Percentiles rank a stretch among this genome's conserved stretches.
These are phyloP conservation scores for Notolabrus celidotus DNA, from an alignment of 2,797 vertebrate genomes.

Conservation along the genomic window DNA sequence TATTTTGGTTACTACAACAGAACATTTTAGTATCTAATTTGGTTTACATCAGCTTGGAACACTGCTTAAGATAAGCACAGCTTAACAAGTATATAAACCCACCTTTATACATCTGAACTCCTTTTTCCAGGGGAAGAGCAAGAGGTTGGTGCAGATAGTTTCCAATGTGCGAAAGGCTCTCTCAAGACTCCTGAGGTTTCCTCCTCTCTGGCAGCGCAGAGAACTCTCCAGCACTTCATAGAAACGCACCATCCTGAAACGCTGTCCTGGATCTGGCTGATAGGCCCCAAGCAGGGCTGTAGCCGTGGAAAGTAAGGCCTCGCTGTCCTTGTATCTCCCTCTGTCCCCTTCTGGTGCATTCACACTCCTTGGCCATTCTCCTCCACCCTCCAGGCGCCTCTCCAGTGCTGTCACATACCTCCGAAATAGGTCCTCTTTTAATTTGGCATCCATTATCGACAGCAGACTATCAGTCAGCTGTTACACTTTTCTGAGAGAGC, in stretches of 20 bases:
- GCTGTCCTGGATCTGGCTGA: conserved; percentile 92
- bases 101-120: conserved; percentile 98
- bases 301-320: conserved; percentile 92
- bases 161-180: conserved; percentile 92
- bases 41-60: background rate
- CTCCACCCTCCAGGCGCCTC: conserved; percentile 86
- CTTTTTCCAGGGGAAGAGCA: conserved; percentile 99
- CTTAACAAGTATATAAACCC: conserved; percentile 22
- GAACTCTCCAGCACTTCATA: conserved; percentile 95
- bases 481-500: conserved; percentile 69
- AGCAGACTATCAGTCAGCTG: conserved; percentile 76
- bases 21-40: background rate
- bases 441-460: conserved; percentile 94
- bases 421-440: conserved; percentile 97
- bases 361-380: conserved; percentile 61
- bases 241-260: conserved; percentile 95
- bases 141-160: conserved; percentile 94
- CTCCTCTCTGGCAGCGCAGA: conserved; percentile 88
- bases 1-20: background rate
- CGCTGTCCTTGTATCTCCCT: conserved; percentile 88
- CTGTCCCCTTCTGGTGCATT: conserved; percentile 76
- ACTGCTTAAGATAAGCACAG: background rate
- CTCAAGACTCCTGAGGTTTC: conserved; percentile 89
- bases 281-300: conserved; percentile 93
- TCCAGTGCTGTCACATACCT: conserved; percentile 96